Conservation (phyloP, 2,797 vertebrate genomes). For the Sylvilagus floridanus region DNA sequence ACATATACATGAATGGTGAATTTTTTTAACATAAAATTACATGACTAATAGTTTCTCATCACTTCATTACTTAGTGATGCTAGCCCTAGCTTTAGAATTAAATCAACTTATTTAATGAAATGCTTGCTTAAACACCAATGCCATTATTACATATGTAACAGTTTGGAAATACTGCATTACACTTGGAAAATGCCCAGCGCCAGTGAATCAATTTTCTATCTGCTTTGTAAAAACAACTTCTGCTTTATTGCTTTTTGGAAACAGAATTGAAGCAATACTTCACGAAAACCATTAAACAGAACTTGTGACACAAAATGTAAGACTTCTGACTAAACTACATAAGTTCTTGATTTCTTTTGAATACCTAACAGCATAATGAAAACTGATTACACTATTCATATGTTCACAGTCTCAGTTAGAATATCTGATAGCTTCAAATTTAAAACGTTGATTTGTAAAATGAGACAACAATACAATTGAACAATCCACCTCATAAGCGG, state of each 20-base stretch:
- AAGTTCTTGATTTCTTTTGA: conserved; percentile 73
- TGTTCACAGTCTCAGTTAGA: conserved; percentile 39
- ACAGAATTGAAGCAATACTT: conserved; percentile 78
- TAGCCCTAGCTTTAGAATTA: conserved; percentile 41
- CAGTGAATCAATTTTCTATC: conserved; percentile 84
- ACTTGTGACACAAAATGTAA: conserved; percentile 70
- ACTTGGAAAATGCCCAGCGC: conserved; percentile 82
- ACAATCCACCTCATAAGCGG: conserved; percentile 55
- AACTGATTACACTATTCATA: conserved; percentile 64
- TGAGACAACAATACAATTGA: conserved; percentile 61
- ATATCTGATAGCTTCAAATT: conserved; percentile 63
- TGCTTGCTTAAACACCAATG: conserved; percentile 81
- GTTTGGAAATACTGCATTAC: conserved; percentile 80
- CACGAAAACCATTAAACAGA: conserved; percentile 81
- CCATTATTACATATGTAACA: conserved; percentile 79
- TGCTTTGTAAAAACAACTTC: conserved; percentile 83
- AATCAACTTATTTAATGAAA: conserved; percentile 79
- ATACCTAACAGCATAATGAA: conserved; percentile 68
- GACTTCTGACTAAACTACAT: conserved; percentile 74
- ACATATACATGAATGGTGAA: background rate
- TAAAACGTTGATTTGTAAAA: conserved; percentile 78
- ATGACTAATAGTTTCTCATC: conserved; percentile 20
- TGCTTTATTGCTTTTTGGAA: conserved; percentile 85
- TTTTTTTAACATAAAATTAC: conserved; percentile 54
- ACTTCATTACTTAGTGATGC: conserved; percentile 50